A percentile compares a stretch with the other conserved stretches of the same genome.
These are phyloP conservation scores for Melanerpes aurifrons DNA, from an alignment of 2,113 vertebrate species.

Conservation along the genomic window DNA sequence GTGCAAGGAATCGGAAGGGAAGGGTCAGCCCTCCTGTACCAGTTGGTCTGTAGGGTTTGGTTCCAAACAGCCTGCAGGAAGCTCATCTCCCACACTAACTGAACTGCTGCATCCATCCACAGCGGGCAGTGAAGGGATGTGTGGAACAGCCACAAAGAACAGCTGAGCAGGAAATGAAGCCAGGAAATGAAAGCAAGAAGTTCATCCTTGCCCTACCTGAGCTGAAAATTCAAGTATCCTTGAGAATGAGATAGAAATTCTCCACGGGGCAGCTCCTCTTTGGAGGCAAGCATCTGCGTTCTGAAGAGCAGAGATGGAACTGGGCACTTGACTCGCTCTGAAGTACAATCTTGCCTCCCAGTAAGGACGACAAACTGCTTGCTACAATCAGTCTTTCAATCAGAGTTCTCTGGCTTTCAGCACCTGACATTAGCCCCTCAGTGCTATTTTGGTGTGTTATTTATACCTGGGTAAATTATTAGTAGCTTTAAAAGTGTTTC, in stretches of 20 bases:
- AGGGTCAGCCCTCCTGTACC: background rate
- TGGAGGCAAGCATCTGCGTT: background rate
- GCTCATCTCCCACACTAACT: fast-evolving
- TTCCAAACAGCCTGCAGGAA: background rate
- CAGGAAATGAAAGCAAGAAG: background rate
- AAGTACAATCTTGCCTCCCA: slow-evolving; percentile 35
- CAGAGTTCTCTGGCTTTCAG: slow-evolving; percentile 19
- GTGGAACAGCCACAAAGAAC: background rate
- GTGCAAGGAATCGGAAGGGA: background rate
- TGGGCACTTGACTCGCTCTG: slow-evolving; percentile 18
- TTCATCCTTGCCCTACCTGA: background rate
- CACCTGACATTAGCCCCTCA: background rate
- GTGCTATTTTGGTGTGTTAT: slow-evolving; percentile 38
- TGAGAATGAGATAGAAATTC: background rate
- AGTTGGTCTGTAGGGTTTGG: background rate
- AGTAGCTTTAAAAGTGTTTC: slow-evolving; percentile 82
- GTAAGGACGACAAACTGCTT: background rate
- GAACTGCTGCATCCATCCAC: fast-evolving
- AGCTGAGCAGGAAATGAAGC: background rate
- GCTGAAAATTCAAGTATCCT: background rate
- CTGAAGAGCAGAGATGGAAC: background rate
- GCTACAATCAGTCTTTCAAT: slow-evolving; percentile 17
- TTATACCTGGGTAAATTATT: slow-evolving; percentile 70
- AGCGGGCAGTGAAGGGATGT: background rate
- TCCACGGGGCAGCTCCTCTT: background rate